Conservation (phyloP, 2,797 vertebrate genomes). For the Emydoidea blandingii region DNA sequence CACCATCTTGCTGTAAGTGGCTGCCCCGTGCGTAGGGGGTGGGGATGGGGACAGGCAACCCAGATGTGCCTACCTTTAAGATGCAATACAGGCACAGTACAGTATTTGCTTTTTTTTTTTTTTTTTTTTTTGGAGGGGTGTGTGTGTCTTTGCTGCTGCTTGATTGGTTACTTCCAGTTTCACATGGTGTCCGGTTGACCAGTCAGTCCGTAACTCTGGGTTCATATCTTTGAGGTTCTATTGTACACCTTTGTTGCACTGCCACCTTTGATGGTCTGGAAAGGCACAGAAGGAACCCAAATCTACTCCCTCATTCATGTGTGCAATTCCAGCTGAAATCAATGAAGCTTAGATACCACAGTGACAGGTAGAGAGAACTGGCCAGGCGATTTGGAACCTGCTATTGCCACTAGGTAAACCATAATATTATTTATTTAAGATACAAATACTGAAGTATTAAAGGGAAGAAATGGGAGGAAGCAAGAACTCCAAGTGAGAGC, state of each 20-base stretch:
- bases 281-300: background rate
- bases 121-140: no score
- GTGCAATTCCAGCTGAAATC: fast-evolving
- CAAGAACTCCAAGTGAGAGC: background rate
- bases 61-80: no score
- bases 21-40: no score
- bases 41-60: no score
- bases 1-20: no score
- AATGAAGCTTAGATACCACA: fast-evolving
- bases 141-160: no score
- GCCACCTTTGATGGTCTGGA: background rate
- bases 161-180: no score
- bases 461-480: background rate
- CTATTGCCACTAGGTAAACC: fast-evolving
- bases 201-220: no score
- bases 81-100: no score
- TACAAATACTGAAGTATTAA: background rate
- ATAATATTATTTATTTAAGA: background rate
- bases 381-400: background rate
- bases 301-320: background rate
- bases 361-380: background rate
- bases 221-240: no score
- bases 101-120: no score
- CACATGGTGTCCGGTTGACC: no score
- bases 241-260: fast-evolving